Conservation (phyloP, 2,888 invertebrate species). For the Leptopilina drosophilae region DNA sequence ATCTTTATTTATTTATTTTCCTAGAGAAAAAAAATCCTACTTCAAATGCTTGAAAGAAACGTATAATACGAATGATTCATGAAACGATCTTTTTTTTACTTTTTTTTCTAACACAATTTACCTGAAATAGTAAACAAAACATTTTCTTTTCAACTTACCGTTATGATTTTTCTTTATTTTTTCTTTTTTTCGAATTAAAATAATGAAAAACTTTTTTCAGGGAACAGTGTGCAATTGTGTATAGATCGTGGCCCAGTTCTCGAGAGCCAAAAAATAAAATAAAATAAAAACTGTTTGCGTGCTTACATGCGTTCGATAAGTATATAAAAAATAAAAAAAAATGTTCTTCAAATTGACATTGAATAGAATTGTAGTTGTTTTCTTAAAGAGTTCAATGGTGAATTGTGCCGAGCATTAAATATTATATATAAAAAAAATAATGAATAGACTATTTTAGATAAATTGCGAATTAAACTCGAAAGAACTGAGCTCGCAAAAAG, state of each 20-base stretch:
- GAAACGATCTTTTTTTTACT: neutral
- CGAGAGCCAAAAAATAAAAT: neutral
- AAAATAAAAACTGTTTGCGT: conserved; percentile 9
- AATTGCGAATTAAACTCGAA: conserved; percentile 28
- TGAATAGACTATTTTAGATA: conserved; percentile 27
- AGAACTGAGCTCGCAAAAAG: conserved; percentile 23
- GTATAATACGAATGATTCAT: neutral
- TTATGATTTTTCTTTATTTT: neutral
- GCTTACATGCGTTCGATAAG: conserved; percentile 20
- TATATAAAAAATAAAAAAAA: neutral
- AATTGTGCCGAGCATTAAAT: conserved; percentile 18
- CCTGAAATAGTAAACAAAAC: neutral
- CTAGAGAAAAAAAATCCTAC: conserved; percentile 25
- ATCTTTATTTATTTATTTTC: conserved; percentile 42
- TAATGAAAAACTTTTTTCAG: conserved; percentile 30
- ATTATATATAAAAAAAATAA: neutral
- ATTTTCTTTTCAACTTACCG: neutral
- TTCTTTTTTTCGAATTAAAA: neutral
- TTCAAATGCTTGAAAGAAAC: neutral
- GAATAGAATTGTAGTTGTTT: conserved; percentile 21
- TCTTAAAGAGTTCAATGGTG: conserved; percentile 21
- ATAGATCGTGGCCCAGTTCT: conserved; percentile 27
- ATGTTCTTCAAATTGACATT: conserved; percentile 18
- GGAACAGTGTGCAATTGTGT: conserved; percentile 41
- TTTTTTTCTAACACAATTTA: neutral